Conservation (phyloP, 2,797 vertebrate species). For the Cynopterus sphinx region DNA sequence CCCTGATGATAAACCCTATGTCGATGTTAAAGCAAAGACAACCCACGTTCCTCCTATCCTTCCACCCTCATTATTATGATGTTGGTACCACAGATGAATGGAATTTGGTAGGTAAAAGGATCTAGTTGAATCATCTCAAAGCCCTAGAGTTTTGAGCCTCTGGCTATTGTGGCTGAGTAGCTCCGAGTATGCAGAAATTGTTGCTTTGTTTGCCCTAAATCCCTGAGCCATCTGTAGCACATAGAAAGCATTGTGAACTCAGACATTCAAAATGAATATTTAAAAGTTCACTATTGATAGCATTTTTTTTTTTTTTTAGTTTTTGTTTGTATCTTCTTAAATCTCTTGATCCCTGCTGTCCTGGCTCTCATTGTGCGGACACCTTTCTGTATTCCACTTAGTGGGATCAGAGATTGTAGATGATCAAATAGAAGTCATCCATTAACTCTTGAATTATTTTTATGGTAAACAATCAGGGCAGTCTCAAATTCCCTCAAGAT, state of each 20-base stretch:
- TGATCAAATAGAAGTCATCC: background rate
- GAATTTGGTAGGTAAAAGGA: constrained; percentile 80
- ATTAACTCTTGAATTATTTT: background rate
- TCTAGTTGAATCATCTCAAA: constrained; percentile 79
- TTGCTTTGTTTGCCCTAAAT: constrained; percentile 79
- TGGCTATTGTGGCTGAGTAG: constrained; percentile 76
- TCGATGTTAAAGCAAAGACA: constrained; percentile 66
- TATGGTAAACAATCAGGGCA: background rate
- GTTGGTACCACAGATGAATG: constrained; percentile 58
- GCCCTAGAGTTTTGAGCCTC: constrained; percentile 78
- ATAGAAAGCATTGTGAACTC: constrained; percentile 79
- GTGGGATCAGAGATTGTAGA: background rate
- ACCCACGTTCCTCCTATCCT: constrained; percentile 54
- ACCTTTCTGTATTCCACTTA: background rate
- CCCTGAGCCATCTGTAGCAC: constrained; percentile 80
- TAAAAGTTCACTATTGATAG: constrained; percentile 78
- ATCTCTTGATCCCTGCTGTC: constrained; percentile 72
- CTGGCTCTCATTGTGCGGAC: constrained; percentile 46
- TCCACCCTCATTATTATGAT: constrained; percentile 70
- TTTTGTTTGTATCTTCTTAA: constrained; percentile 77
- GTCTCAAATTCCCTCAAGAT: background rate
- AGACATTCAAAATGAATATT: constrained; percentile 82
- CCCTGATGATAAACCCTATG: constrained; percentile 71
- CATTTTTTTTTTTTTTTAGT: constrained; percentile 51
- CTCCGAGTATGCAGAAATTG: constrained; percentile 79